Percentiles rank a stretch among this genome's conserved stretches.
Conservation (phyloP, 2,797 vertebrate genomes). For the Liparis tanakae region DNA sequence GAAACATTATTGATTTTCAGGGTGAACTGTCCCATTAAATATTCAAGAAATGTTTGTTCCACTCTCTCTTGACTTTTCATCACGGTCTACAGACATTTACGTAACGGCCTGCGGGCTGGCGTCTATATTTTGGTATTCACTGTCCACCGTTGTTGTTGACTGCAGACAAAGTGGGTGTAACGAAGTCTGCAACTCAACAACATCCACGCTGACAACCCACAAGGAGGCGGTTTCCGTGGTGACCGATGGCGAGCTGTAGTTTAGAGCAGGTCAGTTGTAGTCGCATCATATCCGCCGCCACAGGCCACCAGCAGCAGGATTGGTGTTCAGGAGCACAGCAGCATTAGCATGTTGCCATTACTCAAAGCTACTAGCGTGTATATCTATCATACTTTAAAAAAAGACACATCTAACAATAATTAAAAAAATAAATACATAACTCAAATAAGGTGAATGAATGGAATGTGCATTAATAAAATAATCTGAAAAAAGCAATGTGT, state of each 20-base stretch:
- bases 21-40: not conserved
- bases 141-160: conserved; percentile 29
- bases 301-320: conserved; percentile 40
- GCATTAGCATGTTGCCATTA: conserved; percentile 85
- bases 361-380: conserved; percentile 81
- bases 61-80: conserved; percentile 32
- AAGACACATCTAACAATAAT: conserved; percentile 77
- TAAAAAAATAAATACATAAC: conserved; percentile 60
- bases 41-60: conserved; percentile 23
- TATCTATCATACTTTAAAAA: conserved; percentile 80
- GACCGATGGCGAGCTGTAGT: conserved; percentile 41
- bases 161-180: conserved; percentile 46
- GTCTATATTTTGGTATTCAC: conserved; percentile 21
- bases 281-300: conserved; percentile 51
- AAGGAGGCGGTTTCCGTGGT: conserved; percentile 41
- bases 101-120: conserved; percentile 17
- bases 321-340: conserved; percentile 80
- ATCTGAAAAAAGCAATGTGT: conserved; percentile 60
- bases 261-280: conserved; percentile 55
- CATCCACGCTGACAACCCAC: conserved; percentile 21
- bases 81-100: conserved; percentile 25
- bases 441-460: conserved; percentile 83
- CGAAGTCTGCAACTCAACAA: conserved; percentile 24
- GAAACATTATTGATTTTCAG: not conserved
- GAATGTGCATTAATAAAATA: conserved; percentile 87